phyloP scores from a whole-genome alignment of 1,140 invertebrate genomes.

The Coptotermes formosanus region DNA sequence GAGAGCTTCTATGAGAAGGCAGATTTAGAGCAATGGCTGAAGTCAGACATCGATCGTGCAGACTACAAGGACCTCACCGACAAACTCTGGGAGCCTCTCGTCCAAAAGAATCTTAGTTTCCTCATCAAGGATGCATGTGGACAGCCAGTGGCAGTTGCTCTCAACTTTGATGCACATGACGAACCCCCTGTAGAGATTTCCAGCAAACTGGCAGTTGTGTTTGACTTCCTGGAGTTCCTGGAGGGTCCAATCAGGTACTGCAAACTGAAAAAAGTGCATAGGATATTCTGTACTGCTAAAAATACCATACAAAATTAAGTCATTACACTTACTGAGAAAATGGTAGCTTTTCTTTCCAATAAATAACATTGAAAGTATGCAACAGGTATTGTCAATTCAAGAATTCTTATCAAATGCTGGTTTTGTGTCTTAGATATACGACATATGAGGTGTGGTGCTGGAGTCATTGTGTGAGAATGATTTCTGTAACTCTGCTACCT shows the following conservation, averaged over 20 bases:
- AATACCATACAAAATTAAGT: background rate
- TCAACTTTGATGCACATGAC: conserved; percentile 77
- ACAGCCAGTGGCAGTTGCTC: conserved; percentile 59
- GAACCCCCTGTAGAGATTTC: conserved; percentile 69
- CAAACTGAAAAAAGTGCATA: background rate
- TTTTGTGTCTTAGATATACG: too few relatives aligned
- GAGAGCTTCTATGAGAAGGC: conserved; percentile 81
- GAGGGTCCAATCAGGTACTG: conserved; percentile 58
- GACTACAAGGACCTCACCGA: conserved; percentile 69
- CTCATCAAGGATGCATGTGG: conserved; percentile 51
- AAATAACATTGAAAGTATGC: too few relatives aligned
- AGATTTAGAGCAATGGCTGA: conserved; percentile 74
- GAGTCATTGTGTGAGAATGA: too few relatives aligned
- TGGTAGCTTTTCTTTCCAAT: background rate
- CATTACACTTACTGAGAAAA: background rate
- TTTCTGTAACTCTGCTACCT: too few relatives aligned
- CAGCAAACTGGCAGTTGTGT: conserved; percentile 67
- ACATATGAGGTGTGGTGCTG: too few relatives aligned
- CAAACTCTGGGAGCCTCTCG: conserved; percentile 62
- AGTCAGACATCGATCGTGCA: conserved; percentile 57
- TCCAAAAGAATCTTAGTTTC: conserved; percentile 70
- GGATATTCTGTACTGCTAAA: background rate
- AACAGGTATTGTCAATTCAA: too few relatives aligned
- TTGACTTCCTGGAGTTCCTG: conserved; percentile 74
- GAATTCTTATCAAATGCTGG: too few relatives aligned